Conservation (phyloP, 2,888 invertebrate species). For the Himalopsyche japonica region DNA sequence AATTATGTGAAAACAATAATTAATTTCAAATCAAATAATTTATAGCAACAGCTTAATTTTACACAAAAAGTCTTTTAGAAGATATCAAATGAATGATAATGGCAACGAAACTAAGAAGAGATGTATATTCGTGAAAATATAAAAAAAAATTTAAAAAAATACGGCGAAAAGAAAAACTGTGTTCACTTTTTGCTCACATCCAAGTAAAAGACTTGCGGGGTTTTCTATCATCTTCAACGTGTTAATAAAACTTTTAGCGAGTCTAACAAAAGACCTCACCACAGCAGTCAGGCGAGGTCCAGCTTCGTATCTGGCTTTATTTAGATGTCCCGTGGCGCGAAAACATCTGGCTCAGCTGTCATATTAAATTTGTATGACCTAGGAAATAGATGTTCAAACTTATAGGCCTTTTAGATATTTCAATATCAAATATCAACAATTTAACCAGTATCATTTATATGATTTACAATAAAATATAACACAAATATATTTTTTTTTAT, state of each 20-base stretch:
- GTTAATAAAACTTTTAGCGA: neutral
- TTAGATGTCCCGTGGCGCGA: slow-evolving; percentile 28
- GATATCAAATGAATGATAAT: too few relatives aligned
- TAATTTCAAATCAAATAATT: too few relatives aligned
- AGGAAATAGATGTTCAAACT: neutral
- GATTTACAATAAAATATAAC: too few relatives aligned
- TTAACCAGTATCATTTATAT: too few relatives aligned
- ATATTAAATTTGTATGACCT: slow-evolving; percentile 40
- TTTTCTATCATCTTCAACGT: neutral
- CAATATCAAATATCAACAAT: too few relatives aligned
- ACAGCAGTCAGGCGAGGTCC: slow-evolving; percentile 20
- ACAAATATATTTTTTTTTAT: too few relatives aligned
- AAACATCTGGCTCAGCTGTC: slow-evolving; percentile 33
- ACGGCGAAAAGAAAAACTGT: neutral
- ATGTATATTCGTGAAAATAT: too few relatives aligned
- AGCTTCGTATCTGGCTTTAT: slow-evolving; percentile 32
- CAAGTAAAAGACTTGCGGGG: neutral
- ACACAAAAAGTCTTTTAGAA: too few relatives aligned
- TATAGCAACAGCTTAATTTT: too few relatives aligned
- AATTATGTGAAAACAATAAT: too few relatives aligned
- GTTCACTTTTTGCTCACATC: neutral
- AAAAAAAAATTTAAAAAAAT: too few relatives aligned
- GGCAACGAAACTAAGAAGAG: too few relatives aligned
- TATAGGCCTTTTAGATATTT: neutral
- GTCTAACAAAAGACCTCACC: neutral